phyloP scores from a whole-genome alignment of 2,113 vertebrate genomes.

The Sinocyclocheilus anshuiensis region DNA sequence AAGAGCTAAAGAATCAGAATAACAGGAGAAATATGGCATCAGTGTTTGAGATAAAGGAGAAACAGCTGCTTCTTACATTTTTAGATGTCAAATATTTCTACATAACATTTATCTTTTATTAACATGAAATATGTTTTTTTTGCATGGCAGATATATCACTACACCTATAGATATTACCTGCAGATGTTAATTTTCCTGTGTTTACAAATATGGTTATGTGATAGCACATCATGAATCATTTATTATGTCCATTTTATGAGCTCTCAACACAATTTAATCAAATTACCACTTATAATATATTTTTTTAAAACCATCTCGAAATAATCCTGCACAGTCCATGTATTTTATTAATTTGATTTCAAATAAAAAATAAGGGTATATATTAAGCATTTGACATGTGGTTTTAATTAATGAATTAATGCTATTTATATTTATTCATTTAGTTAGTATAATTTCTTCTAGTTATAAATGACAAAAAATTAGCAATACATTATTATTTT shows the following conservation, averaged over 20 bases:
- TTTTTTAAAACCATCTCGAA: not conserved
- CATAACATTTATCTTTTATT: not conserved
- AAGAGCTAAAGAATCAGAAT: not conserved
- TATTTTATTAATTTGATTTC: not conserved
- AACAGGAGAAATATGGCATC: not conserved
- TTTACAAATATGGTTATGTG: not conserved
- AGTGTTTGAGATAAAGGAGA: not conserved
- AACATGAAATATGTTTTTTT: not conserved
- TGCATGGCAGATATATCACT: not conserved
- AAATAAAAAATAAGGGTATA: not conserved
- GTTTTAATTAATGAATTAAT: not conserved
- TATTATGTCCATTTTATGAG: not conserved
- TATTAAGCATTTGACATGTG: not conserved
- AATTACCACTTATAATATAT: not conserved
- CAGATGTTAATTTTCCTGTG: not conserved
- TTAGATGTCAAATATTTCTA: not conserved
- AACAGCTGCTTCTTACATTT: slow-evolving; percentile 13
- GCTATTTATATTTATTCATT: not conserved
- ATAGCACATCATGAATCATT: not conserved
- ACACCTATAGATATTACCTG: not conserved
- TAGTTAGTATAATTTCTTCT: not conserved
- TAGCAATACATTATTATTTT: not conserved
- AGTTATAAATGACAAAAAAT: not conserved
- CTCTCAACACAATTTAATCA: not conserved
- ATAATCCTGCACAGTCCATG: not conserved